These are phyloP conservation scores for Dicerorhinus sumatrensis DNA, from an alignment of 2,113 vertebrate genomes.

Conservation along the genomic window DNA sequence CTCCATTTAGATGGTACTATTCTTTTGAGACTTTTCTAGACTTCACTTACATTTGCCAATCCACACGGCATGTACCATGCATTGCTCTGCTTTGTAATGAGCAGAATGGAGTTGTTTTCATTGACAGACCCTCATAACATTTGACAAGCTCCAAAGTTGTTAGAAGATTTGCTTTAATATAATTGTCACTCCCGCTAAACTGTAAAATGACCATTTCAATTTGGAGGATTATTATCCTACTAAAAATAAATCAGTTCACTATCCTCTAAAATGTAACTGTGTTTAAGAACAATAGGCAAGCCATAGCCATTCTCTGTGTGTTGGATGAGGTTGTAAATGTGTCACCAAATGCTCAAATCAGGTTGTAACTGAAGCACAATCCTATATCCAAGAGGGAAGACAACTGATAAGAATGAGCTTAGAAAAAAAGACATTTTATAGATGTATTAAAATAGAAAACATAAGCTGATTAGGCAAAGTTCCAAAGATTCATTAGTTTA, in stretches of 20 bases:
- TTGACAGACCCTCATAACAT: background rate
- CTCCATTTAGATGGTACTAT: background rate
- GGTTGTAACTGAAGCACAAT: constrained; percentile 62
- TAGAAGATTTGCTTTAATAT: constrained; percentile 59
- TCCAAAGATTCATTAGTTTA: constrained; percentile 84
- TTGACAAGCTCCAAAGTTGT: constrained; percentile 55
- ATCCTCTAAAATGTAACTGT: constrained; percentile 30
- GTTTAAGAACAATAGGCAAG: constrained; percentile 53
- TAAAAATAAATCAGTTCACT: constrained; percentile 59
- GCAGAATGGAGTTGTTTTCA: constrained; percentile 38
- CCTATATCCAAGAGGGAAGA: constrained; percentile 59
- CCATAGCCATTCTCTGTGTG: background rate
- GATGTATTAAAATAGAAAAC: constrained; percentile 76
- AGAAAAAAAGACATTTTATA: constrained; percentile 71
- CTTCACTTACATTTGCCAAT: constrained; percentile 22
- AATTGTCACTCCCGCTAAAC: constrained; percentile 55
- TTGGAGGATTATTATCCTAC: constrained; percentile 51
- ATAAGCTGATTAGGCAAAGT: constrained; percentile 82
- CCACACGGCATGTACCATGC: background rate
- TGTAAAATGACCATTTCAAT: constrained; percentile 61
- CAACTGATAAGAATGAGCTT: constrained; percentile 73
- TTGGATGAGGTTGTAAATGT: constrained; percentile 50
- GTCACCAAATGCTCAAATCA: constrained; percentile 62
- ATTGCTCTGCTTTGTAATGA: constrained; percentile 27
- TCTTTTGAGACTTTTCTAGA: constrained; percentile 38